Conservation (phyloP, 2,888 invertebrate genomes). For the Leucophenga montana region DNA sequence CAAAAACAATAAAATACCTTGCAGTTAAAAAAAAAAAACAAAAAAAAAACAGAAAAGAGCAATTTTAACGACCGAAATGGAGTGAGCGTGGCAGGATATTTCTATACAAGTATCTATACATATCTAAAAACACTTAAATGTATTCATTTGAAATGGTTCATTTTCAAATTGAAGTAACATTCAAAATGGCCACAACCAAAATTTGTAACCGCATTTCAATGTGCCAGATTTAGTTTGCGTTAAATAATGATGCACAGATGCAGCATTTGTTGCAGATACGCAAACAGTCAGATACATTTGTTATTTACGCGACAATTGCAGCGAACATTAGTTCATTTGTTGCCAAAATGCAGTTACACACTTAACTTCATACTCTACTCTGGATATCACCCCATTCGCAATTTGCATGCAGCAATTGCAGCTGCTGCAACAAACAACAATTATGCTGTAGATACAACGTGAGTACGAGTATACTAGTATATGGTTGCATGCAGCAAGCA, state of each 20-base stretch:
- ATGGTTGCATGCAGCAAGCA: background rate
- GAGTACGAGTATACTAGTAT: constrained; percentile 19
- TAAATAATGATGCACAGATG: constrained; percentile 20
- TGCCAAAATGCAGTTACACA: constrained; percentile 5
- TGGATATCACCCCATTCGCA: background rate
- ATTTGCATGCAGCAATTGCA: constrained; percentile 7
- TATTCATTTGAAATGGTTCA: background rate
- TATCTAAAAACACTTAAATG: background rate
- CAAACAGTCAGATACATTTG: constrained; percentile 36
- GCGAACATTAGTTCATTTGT: constrained; percentile 32
- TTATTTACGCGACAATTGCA: constrained; percentile 38
- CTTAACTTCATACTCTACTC: too few relatives aligned
- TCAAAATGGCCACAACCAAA: constrained; percentile 46
- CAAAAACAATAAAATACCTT: constrained; percentile 57
- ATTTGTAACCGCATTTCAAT: constrained; percentile 50
- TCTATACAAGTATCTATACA: background rate
- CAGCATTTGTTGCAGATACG: constrained; percentile 33
- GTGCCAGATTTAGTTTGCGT: constrained; percentile 52
- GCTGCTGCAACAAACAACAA: constrained; percentile 11
- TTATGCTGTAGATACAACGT: constrained; percentile 1
- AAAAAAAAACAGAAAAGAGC: background rate
- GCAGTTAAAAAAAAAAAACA: background rate
- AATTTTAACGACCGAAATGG: background rate
- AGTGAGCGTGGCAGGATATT: background rate
- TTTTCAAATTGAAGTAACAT: background rate